Conservation (phyloP, 2,113 vertebrate species). For the Polypterus bichir region DNA sequence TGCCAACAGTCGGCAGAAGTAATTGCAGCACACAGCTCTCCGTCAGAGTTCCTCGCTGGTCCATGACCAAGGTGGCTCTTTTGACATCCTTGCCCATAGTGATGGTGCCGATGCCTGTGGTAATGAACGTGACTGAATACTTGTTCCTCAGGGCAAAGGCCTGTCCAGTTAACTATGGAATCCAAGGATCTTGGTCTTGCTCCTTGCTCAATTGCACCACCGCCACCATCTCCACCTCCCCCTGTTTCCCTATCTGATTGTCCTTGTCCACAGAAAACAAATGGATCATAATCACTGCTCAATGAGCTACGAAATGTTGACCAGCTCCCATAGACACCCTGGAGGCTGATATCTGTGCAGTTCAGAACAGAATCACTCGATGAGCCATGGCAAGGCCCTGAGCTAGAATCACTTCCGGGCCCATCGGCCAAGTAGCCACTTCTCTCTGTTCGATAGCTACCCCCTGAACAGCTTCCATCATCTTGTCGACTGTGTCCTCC, state of each 20-base stretch:
- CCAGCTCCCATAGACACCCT: slow-evolving; percentile 87
- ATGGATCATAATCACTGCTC: slow-evolving; percentile 88
- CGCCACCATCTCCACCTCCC: slow-evolving; percentile 20
- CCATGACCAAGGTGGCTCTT: slow-evolving; percentile 37
- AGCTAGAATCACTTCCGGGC: slow-evolving; percentile 90
- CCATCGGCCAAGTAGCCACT: slow-evolving; percentile 88
- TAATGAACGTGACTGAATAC: slow-evolving; percentile 81
- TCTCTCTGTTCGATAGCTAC: slow-evolving; percentile 77
- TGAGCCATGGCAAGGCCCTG: slow-evolving; percentile 84
- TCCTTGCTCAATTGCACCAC: slow-evolving; percentile 31
- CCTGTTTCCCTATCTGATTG: slow-evolving; percentile 1
- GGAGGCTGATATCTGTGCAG: slow-evolving; percentile 84
- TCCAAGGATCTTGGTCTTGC: slow-evolving; percentile 68
- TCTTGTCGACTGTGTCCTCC: slow-evolving; percentile 42
- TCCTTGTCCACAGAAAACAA: slow-evolving; percentile 62
- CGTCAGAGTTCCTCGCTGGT: slow-evolving; percentile 38
- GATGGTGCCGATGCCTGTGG: slow-evolving; percentile 88
- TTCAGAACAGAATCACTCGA: slow-evolving; percentile 92
- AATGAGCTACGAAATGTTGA: slow-evolving; percentile 92
- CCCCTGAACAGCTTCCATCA: slow-evolving; percentile 75
- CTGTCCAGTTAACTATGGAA: slow-evolving; percentile 48
- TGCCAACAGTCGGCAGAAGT: slow-evolving; percentile 19
- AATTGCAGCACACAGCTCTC: slow-evolving; percentile 37
- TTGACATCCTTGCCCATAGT: slow-evolving; percentile 55
- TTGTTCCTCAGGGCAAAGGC: slow-evolving; percentile 42